Percentiles rank a stretch among this genome's conserved stretches.
phyloP scores from a whole-genome alignment of 2,113 vertebrate genomes.

The Ifrita kowaldi region DNA sequence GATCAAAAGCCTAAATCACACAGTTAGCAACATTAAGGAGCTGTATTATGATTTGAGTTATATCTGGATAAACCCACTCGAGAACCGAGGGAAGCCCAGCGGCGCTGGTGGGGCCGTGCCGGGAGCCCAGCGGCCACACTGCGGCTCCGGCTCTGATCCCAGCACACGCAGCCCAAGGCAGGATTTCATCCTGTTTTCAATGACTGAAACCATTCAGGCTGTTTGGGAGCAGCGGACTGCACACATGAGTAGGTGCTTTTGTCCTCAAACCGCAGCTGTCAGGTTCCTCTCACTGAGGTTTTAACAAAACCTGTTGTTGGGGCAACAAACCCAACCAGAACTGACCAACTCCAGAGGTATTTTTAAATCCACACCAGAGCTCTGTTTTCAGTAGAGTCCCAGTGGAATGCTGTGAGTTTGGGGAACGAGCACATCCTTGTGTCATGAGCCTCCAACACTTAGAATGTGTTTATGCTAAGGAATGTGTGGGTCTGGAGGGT shows the following conservation, averaged over 20 bases:
- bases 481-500: not conserved
- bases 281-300: not conserved
- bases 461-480: too few species aligned
- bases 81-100: not conserved
- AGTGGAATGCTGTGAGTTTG: not conserved
- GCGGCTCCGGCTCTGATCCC: fast-evolving
- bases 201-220: not conserved
- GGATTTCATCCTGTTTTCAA: not conserved
- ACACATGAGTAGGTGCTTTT: not conserved
- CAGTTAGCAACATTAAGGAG: slow-evolving; percentile 18
- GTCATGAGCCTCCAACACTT: fast-evolving
- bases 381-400: not conserved
- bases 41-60: not conserved
- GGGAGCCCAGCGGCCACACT: fast-evolving
- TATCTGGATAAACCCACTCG: not conserved
- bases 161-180: not conserved
- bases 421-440: not conserved
- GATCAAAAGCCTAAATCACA: slow-evolving; percentile 55
- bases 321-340: not conserved
- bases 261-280: not conserved
- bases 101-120: not conserved
- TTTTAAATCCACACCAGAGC: not conserved
- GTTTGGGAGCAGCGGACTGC: not conserved
- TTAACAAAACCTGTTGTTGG: not conserved
- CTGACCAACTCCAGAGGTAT: fast-evolving